Evolutionary conservation across 2,888 invertebrate species (phyloP).

Genomic region (Mellilla xanthometata): DNA sequence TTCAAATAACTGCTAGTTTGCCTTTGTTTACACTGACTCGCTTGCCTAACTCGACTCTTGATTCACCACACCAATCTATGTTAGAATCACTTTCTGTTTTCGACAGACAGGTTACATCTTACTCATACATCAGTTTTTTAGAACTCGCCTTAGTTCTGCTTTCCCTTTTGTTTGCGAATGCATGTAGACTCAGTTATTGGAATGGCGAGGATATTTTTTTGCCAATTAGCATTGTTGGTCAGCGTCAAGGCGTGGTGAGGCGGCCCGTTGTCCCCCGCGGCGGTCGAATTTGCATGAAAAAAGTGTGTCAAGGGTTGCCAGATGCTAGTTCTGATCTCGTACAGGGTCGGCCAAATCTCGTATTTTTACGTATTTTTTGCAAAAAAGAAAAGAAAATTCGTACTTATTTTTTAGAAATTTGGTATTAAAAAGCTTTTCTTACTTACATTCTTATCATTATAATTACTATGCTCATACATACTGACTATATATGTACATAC

Average conservation of each 20-base stretch:
- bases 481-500: no score
- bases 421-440: no score
- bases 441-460: no score
- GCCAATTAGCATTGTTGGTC: constrained; percentile 48
- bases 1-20: no score
- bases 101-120: constrained; percentile 12
- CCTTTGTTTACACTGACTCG: constrained; percentile 8
- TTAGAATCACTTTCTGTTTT: constrained; percentile 24
- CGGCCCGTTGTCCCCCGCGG: constrained; percentile 41
- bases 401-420: no score
- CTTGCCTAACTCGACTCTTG: constrained; percentile 12
- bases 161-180: constrained; percentile 21
- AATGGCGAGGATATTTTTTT: constrained; percentile 36
- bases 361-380: no score
- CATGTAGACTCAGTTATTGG: constrained; percentile 20
- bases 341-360: no score
- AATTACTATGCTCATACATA: no score
- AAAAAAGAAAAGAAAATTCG: no score
- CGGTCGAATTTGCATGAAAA: constrained; percentile 47
- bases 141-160: constrained; percentile 21
- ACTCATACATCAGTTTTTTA: constrained; percentile 22
- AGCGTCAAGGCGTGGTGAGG: constrained; percentile 42
- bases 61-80: constrained; percentile 20
- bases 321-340: no score
- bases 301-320: constrained; percentile 59